Evolutionary conservation across 2,113 vertebrate species (phyloP), one percentile per base, ranked within the genome.

Genomic region (Ceyx margarethae): DNA sequence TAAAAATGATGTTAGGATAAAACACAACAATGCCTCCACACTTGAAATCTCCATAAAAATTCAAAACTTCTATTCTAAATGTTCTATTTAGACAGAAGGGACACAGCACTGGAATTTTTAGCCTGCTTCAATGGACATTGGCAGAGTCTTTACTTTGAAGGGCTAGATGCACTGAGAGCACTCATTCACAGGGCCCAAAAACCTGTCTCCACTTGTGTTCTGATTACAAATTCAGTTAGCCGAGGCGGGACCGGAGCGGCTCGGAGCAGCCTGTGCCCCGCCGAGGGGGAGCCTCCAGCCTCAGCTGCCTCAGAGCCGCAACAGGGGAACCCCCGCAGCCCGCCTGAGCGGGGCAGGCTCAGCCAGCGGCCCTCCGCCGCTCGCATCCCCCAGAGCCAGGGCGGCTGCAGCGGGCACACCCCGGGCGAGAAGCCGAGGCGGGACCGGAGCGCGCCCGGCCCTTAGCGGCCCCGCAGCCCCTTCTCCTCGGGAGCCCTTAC

Each of bases 101-200:
- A 28, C 15, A 65, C 4, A 22, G 28, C 0, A 0, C 5, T 42
- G 29, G 23, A 23, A 35, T 25, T 33, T 68, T 45, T 31, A 46
- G 45, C 51, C n/a, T 1, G 0, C 20, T 42, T 58, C 53, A 80
- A 46, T 2, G 15, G 37, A 26, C 50, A 26, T 2, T 22, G 31
- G 22, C 31, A 9, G 15, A 62, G 43, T 28, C 61, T 40, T 54
- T 67, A 9, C 42, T 83, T 51, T 51, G 48, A 62, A 57, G 10
- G 16, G 9, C 28, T 29, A 2, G 0, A 5, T 37, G 28, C 19
- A 62, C 45, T 3, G 5, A 16, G 2, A 53, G 15, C 23, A 54
- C 9, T 25, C 29, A 54, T 65, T 43, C 6, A 53, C 5, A 53
- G 31, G 9, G 25, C 43, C 33, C 40, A 8, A 8, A 60, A 51